These are phyloP conservation scores for Macrotis lagotis DNA, from an alignment of 2,113 vertebrate species.

Conservation along the genomic window DNA sequence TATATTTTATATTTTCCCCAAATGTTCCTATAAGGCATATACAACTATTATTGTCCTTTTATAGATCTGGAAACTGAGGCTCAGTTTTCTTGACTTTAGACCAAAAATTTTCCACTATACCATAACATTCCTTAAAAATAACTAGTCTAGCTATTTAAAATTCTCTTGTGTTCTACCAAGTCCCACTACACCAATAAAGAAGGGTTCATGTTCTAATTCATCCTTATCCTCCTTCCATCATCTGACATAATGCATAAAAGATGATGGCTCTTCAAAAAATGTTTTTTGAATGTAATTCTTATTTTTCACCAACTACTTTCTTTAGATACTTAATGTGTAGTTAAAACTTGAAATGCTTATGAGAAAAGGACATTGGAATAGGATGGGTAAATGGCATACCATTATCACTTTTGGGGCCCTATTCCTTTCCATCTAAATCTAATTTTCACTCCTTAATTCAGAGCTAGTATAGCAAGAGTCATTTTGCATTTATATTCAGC, in stretches of 20 bases:
- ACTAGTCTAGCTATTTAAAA: not conserved
- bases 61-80: not conserved
- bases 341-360: constrained; percentile 4
- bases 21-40: not conserved
- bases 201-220: not conserved
- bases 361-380: constrained; percentile 14
- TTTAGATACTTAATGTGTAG: constrained; percentile 21
- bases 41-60: not conserved
- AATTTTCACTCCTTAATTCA: constrained; percentile 9
- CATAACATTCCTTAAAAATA: not conserved
- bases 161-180: not conserved
- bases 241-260: not conserved
- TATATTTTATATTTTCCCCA: not conserved
- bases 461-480: not conserved
- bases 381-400: constrained; percentile 4
- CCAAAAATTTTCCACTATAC: not conserved
- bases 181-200: not conserved
- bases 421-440: constrained; percentile 14
- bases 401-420: not conserved
- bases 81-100: not conserved
- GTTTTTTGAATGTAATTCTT: not conserved
- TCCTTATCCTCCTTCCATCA: not conserved
- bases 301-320: constrained; percentile 2
- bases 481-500: constrained; percentile 41
- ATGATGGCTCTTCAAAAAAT: not conserved